Conservation (phyloP, 2,113 vertebrate species). For the Paratilapia polleni region DNA sequence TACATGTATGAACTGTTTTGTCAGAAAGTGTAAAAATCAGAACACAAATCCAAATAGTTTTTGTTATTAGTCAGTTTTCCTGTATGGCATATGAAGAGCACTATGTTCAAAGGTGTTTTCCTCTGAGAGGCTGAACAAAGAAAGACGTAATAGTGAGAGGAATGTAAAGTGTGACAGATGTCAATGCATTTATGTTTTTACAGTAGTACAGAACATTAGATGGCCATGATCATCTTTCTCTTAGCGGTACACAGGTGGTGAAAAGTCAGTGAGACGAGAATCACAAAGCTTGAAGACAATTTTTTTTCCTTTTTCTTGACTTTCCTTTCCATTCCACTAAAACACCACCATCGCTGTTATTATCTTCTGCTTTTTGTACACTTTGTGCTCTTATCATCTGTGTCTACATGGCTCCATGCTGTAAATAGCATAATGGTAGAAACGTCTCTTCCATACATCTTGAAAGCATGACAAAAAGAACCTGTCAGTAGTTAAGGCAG, state of each 20-base stretch:
- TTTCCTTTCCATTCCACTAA: not conserved
- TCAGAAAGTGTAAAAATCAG: no score
- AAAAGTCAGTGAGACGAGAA: not conserved
- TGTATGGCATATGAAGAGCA: not conserved
- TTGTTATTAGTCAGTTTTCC: no score
- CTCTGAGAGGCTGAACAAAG: not conserved
- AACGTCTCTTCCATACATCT: constrained; percentile 22
- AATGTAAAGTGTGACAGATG: not conserved
- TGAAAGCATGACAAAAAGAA: constrained; percentile 40
- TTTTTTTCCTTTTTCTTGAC: not conserved
- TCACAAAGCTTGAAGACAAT: not conserved
- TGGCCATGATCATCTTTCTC: not conserved
- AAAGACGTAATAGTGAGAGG: not conserved
- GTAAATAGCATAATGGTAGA: constrained; percentile 38
- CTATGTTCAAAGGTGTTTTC: not conserved
- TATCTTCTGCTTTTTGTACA: not conserved
- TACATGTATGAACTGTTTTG: no score
- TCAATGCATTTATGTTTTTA: not conserved
- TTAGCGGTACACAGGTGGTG: not conserved
- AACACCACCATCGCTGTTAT: not conserved
- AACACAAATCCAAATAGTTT: no score
- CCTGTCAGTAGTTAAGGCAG: constrained; percentile 3
- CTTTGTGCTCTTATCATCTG: constrained; percentile 11
- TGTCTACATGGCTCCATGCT: not conserved
- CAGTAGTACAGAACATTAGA: not conserved